Conservation (phyloP, 1,140 invertebrate species). For the Magallana angulata region DNA sequence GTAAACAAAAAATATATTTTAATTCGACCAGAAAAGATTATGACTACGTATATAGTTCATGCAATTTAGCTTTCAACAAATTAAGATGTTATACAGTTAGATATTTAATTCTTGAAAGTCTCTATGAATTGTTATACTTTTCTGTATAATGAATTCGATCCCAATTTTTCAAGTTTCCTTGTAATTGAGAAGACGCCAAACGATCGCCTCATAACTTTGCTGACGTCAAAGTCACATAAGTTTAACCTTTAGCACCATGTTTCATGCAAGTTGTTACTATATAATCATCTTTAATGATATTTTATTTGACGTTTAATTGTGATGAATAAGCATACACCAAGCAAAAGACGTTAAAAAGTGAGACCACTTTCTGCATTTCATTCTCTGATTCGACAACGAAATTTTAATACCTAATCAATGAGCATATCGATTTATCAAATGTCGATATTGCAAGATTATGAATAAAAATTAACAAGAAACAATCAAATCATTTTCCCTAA, state of each 20-base stretch:
- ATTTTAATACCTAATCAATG: neutral
- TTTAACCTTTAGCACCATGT: neutral
- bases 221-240: neutral
- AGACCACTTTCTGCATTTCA: neutral
- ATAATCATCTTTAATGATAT: neutral
- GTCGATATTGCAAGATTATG: neutral
- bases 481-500: neutral
- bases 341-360: neutral
- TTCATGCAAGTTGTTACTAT: neutral
- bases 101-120: too few species aligned
- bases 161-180: neutral
- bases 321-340: slow-evolving; percentile 1
- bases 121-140: too few species aligned
- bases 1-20: too few species aligned
- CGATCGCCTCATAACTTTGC: neutral
- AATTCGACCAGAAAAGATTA: too few species aligned
- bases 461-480: neutral
- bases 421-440: slow-evolving; percentile 21
- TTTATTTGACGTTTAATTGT: slow-evolving; percentile 28
- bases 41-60: too few species aligned
- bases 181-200: neutral
- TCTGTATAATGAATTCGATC: too few species aligned
- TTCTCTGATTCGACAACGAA: neutral
- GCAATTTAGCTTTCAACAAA: too few species aligned
- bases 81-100: too few species aligned